These are phyloP conservation scores for Octodonta nipae DNA, from an alignment of 2,888 invertebrate genomes.

Conservation along the genomic window DNA sequence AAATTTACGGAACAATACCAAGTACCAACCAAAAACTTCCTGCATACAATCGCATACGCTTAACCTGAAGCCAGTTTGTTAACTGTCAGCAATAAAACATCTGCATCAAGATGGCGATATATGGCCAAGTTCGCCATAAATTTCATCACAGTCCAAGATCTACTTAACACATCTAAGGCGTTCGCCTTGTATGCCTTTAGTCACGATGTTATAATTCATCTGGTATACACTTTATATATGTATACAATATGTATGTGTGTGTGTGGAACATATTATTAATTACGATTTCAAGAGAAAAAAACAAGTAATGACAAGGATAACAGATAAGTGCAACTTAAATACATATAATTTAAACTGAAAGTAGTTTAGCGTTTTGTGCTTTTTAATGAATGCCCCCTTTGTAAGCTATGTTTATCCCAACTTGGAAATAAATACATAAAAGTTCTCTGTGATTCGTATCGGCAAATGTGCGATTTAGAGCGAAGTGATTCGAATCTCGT, in stretches of 20 bases:
- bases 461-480: too few species aligned
- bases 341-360: background rate
- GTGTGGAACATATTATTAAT: background rate
- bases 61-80: too few species aligned
- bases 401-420: too few species aligned
- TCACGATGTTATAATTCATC: background rate
- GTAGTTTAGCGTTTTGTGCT: background rate
- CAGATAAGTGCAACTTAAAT: background rate
- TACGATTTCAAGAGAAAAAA: background rate
- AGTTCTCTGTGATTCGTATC: too few species aligned
- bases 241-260: background rate
- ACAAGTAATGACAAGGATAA: background rate
- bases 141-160: background rate
- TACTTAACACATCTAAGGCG: constrained; percentile 1
- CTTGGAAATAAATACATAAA: too few species aligned
- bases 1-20: too few species aligned
- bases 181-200: background rate
- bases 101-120: background rate
- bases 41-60: too few species aligned
- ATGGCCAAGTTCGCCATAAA: background rate
- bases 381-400: too few species aligned
- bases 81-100: too few species aligned
- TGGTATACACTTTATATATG: background rate
- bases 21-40: too few species aligned
- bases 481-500: too few species aligned